A percentile compares a stretch with the other conserved stretches of the same genome.
Conservation (phyloP, 92 coral and sea anemone genomes). For the Nematostella vectensis region DNA sequence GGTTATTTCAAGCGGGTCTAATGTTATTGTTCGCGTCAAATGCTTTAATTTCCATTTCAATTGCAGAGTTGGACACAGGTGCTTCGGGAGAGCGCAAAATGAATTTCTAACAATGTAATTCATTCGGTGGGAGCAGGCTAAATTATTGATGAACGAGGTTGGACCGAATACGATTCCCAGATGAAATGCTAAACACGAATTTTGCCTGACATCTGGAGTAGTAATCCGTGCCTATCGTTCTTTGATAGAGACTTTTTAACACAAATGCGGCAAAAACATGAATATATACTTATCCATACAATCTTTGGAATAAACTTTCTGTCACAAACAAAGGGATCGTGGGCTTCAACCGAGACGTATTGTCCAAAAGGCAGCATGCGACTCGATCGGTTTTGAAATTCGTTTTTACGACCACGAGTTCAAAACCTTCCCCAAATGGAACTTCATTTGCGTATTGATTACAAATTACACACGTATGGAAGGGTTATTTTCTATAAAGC, state of each 20-base stretch:
- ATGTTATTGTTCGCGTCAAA: neutral
- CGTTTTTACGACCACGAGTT: no score
- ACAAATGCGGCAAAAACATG: no score
- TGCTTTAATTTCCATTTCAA: neutral
- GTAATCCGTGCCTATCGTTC: neutral
- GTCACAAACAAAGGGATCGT: neutral
- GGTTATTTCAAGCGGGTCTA: neutral
- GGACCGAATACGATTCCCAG: no score
- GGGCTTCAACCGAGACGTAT: neutral
- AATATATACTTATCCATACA: neutral
- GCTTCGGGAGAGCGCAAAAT: conserved; percentile 2
- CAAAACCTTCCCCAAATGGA: no score
- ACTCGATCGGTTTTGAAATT: neutral
- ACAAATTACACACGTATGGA: no score
- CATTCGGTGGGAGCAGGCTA: neutral
- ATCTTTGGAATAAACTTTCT: neutral
- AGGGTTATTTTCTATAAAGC: no score
- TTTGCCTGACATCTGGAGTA: conserved; percentile 1
- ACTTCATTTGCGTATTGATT: no score
- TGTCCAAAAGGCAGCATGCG: neutral
- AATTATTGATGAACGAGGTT: neutral
- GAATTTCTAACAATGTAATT: conserved; percentile 5
- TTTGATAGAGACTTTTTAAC: no score
- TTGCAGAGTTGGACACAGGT: neutral
- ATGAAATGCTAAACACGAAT: no score